Base-by-base conservation (phyloP, 1,140 invertebrate genomes). In the Lepidurus arcticus region DNA sequence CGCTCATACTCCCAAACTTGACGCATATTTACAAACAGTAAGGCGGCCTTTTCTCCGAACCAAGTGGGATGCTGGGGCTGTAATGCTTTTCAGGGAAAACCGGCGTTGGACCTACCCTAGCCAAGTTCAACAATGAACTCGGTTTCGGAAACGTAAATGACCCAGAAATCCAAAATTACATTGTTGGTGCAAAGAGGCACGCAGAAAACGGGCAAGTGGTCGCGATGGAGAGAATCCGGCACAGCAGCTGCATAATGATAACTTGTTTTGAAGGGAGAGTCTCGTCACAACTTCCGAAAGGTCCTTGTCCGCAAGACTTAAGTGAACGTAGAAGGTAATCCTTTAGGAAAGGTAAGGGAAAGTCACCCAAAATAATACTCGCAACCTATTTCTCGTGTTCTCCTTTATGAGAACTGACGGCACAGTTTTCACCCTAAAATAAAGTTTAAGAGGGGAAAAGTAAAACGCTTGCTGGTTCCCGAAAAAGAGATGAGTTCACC, bases 41-140 rank as follows among this genome's bases (percentile, higher is more conserved):
- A 34, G 34, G 34, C 34, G 34, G 34, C 34, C 34, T 34, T 34
- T 34, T 34, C 34, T 4, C 34, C 34, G 34, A 34, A 34, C 34
- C 34, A 34, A 34, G 34, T 34, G 34, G 34, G 34, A 34, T 34
- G 34, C 34, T 34, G 4, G 34, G 34, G 34, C 34, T 34, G 34
- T 34, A 34, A 34, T 34, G 34, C 34, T 34, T 34, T 34, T 34
- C 34, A 34, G 34, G 34, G 9, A 21, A 65, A 65, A 65, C 53
- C 53, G 53, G 53, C 53, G 53, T 13, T 65, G 16, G 21, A 65
- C 21, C 53, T 65, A 7, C n/a, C 6, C 21, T 9, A 21, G 53
- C 53, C 53, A 65, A 65, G 53, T 65, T 65, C 53, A 65, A 65
- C 53, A 65, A 65, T 65, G 53, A 65, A 65, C 53, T 65, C 53